Evolutionary conservation across 2,113 vertebrate genomes (phyloP).

Genomic region (Sorex araneus): DNA sequence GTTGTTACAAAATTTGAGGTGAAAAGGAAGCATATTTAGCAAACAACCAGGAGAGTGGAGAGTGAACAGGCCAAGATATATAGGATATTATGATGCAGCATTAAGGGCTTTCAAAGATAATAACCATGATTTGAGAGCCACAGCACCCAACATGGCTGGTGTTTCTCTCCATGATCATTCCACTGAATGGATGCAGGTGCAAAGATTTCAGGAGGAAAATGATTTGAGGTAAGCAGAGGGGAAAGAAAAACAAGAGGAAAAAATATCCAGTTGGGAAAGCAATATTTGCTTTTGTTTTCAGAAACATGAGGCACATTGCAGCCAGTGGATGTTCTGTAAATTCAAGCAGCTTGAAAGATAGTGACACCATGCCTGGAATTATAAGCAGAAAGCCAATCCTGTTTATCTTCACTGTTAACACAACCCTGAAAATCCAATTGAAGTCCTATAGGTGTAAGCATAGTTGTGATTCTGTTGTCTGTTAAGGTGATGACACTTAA

Average conservation of each 20-base stretch:
- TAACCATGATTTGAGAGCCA: background rate
- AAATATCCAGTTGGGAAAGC: background rate
- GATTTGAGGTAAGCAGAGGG: background rate
- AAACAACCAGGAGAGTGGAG: background rate
- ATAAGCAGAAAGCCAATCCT: background rate
- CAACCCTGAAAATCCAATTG: background rate
- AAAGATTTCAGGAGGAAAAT: background rate
- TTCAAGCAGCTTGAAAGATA: conserved; percentile 14
- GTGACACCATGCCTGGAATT: background rate
- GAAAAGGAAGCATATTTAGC: background rate
- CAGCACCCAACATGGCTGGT: background rate
- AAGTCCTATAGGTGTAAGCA: background rate
- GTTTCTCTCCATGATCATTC: background rate
- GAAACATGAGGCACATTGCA: background rate
- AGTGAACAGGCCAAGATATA: background rate
- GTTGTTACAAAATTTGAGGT: background rate
- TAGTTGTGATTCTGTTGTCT: background rate
- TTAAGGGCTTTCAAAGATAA: background rate
- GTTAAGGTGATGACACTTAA: background rate
- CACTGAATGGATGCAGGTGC: background rate
- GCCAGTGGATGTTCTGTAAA: background rate
- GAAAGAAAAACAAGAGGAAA: conserved; percentile 1
- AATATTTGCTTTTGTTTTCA: conserved; percentile 42
- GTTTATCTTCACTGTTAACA: conserved; percentile 31
- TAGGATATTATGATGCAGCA: background rate